Conservation (phyloP, 2,888 invertebrate genomes). For the Stenurella melanura region DNA sequence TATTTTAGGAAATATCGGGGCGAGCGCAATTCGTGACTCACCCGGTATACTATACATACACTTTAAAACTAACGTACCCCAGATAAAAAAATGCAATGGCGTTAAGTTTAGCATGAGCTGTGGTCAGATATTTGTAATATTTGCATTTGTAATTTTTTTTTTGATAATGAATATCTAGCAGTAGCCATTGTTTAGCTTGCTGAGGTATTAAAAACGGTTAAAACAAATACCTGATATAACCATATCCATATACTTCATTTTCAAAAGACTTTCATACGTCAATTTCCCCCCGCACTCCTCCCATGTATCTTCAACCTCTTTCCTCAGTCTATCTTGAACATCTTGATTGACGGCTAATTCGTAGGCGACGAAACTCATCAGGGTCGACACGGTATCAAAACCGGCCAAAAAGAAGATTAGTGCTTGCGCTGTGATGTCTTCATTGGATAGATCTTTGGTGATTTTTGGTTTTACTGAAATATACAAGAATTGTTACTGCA, state of each 20-base stretch:
- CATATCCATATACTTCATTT: slow-evolving; percentile 76
- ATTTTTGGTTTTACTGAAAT: background rate
- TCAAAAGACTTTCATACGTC: slow-evolving; percentile 72
- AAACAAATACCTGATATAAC: slow-evolving; percentile 63
- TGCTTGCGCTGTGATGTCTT: slow-evolving; percentile 77
- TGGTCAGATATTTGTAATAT: too few species aligned
- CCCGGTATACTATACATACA: too few species aligned
- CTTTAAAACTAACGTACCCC: too few species aligned
- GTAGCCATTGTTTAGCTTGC: too few species aligned
- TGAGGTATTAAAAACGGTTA: too few species aligned
- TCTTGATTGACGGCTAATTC: slow-evolving; percentile 78
- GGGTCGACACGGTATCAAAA: slow-evolving; percentile 73
- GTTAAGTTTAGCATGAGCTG: too few species aligned
- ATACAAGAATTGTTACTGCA: too few species aligned
- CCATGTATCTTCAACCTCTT: slow-evolving; percentile 75
- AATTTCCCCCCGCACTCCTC: slow-evolving; percentile 66
- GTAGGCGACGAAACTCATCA: slow-evolving; percentile 74
- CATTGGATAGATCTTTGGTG: slow-evolving; percentile 56
- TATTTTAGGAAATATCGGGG: too few species aligned
- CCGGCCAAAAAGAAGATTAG: slow-evolving; percentile 75
- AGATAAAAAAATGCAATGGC: too few species aligned
- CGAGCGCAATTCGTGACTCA: too few species aligned
- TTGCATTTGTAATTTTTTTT: too few species aligned
- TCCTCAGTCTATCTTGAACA: slow-evolving; percentile 75
- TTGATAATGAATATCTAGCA: too few species aligned